phyloP scores from a whole-genome alignment of 37 sponge, comb jelly and placozoan genomes.

The Cliona cf. orientalis region DNA sequence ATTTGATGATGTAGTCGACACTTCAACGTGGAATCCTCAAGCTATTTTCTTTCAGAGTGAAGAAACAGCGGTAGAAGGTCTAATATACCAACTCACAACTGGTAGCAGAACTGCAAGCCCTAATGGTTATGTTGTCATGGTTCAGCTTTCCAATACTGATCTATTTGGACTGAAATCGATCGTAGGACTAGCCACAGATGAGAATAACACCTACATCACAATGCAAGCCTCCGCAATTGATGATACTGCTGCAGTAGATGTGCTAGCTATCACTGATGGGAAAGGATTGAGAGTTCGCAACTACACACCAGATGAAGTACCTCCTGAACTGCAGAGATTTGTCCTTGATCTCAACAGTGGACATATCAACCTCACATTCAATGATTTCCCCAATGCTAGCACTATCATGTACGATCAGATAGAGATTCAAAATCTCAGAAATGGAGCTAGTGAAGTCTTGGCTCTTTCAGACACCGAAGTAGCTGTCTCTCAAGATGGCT shows the following conservation, averaged over 20 bases:
- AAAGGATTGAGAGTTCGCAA: conserved; percentile 73
- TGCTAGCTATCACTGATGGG: conserved; percentile 88
- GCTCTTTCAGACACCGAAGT: conserved; percentile 51
- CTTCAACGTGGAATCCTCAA: conserved; percentile 70
- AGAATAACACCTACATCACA: conserved; percentile 69
- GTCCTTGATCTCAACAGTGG: conserved; percentile 73
- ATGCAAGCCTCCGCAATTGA: conserved; percentile 86
- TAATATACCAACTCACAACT: conserved; percentile 50
- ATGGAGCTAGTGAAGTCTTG: not conserved
- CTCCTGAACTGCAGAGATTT: conserved; percentile 62
- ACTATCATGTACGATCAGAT: conserved; percentile 65
- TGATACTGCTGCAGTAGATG: conserved; percentile 78
- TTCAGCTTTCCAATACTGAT: conserved; percentile 78
- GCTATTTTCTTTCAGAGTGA: conserved; percentile 76
- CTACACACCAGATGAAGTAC: conserved; percentile 57
- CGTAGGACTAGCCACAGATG: conserved; percentile 61
- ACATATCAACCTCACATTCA: conserved; percentile 72
- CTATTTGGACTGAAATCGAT: conserved; percentile 67
- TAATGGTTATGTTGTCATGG: conserved; percentile 72
- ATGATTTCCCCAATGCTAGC: conserved; percentile 78
- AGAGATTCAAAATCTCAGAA: conserved; percentile 22
- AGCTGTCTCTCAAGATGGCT: conserved; percentile 65
- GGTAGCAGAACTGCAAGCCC: conserved; percentile 41
- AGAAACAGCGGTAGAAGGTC: conserved; percentile 18
- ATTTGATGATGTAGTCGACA: conserved; percentile 87